phyloP scores from a whole-genome alignment of 2,888 invertebrate genomes.

The Nasonovia ribisnigri region DNA sequence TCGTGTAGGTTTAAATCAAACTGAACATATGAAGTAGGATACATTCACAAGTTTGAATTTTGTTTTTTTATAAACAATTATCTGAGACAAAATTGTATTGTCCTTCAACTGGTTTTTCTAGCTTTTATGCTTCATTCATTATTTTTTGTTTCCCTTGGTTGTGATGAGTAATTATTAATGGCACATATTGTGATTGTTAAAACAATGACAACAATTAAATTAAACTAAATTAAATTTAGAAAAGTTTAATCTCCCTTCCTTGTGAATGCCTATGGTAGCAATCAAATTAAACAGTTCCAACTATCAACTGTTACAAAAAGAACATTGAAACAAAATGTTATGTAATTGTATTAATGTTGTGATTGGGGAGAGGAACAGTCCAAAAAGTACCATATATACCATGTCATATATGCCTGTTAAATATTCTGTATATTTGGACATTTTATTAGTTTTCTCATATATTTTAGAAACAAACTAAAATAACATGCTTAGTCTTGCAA shows the following conservation, averaged over 20 bases:
- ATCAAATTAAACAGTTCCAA: not conserved
- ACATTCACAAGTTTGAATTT: too few relatives aligned
- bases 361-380: not conserved
- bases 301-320: not conserved
- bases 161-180: too few relatives aligned
- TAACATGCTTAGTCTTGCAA: constrained; percentile 3
- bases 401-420: not conserved
- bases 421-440: not conserved
- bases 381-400: not conserved
- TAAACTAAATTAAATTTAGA: too few relatives aligned
- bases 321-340: not conserved
- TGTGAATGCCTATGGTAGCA: not conserved
- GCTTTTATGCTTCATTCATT: too few relatives aligned
- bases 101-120: too few relatives aligned
- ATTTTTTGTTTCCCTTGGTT: too few relatives aligned
- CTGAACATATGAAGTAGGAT: too few relatives aligned
- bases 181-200: too few relatives aligned
- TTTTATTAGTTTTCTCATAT: not conserved
- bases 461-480: not conserved
- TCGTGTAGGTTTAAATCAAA: too few relatives aligned
- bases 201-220: too few relatives aligned
- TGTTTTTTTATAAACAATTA: too few relatives aligned
- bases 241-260: not conserved
- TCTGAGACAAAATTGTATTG: too few relatives aligned
- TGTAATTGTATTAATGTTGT: not conserved